phyloP scores from a whole-genome alignment of 1,140 invertebrate species.

The Hyposmocoma kahamanoa region DNA sequence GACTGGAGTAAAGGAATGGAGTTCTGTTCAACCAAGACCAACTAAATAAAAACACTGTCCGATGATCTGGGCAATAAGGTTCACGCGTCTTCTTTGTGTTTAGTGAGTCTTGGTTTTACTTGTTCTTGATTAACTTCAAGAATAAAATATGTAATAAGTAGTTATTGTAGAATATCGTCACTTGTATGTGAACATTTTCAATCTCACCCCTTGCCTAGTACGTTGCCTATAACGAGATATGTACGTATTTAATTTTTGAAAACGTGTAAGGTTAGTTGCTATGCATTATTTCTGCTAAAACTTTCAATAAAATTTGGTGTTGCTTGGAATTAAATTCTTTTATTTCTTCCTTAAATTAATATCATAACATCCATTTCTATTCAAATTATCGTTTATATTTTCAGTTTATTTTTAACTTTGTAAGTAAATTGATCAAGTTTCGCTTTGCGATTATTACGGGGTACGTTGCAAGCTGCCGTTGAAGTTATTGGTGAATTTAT shows the following conservation, averaged over 20 bases:
- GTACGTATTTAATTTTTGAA: slow-evolving; percentile 23
- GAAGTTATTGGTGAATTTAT: too few species aligned
- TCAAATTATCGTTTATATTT: not conserved
- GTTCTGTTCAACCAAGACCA: slow-evolving; percentile 73
- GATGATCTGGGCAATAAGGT: not conserved
- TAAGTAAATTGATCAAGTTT: slow-evolving; percentile 37
- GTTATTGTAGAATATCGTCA: slow-evolving; percentile 35
- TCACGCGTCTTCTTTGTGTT: slow-evolving; percentile 59
- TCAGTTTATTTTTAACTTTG: slow-evolving; percentile 30
- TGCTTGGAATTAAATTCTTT: slow-evolving; percentile 38
- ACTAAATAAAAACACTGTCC: slow-evolving; percentile 59
- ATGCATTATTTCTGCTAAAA: slow-evolving; percentile 50
- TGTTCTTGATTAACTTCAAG: slow-evolving; percentile 49
- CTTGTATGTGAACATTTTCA: slow-evolving; percentile 26
- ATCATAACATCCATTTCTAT: not conserved
- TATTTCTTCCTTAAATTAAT: slow-evolving; percentile 3
- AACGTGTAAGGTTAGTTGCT: slow-evolving; percentile 30
- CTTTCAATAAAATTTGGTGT: slow-evolving; percentile 60
- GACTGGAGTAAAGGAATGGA: slow-evolving; percentile 66
- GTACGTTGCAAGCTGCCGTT: too few species aligned
- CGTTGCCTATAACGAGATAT: slow-evolving; percentile 2
- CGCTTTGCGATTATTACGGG: too few species aligned
- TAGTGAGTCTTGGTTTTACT: slow-evolving; percentile 74
- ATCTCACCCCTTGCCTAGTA: slow-evolving; percentile 36
- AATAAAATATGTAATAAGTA: slow-evolving; percentile 26